Conservation (phyloP, 2,113 vertebrate species). For the Platanista minor region DNA sequence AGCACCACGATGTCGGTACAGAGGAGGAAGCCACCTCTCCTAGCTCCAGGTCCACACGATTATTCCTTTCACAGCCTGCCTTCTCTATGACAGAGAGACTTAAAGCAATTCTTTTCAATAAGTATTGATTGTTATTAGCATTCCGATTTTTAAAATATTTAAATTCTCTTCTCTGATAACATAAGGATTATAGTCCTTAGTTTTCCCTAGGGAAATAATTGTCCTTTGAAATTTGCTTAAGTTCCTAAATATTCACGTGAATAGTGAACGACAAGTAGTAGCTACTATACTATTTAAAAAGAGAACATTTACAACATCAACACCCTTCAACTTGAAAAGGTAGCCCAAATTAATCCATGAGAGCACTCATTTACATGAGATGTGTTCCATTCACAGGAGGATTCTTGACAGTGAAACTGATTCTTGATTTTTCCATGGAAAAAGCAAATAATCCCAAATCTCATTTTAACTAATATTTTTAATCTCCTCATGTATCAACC, state of each 20-base stretch:
- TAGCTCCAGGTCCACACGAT: not conserved
- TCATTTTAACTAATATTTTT: not conserved
- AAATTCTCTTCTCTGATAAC: not conserved
- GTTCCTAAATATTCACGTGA: not conserved
- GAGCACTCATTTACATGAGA: not conserved
- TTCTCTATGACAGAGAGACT: not conserved
- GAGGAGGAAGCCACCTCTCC: not conserved
- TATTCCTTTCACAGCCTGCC: not conserved
- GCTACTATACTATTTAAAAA: not conserved
- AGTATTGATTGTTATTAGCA: not conserved
- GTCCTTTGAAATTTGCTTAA: not conserved
- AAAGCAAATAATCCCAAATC: not conserved
- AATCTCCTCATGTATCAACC: not conserved
- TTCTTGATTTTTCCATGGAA: not conserved
- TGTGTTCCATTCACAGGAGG: not conserved
- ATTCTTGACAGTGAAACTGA: not conserved
- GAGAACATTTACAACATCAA: not conserved
- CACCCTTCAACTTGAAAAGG: not conserved
- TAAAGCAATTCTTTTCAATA: not conserved
- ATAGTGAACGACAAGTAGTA: not conserved
- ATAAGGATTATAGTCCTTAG: not conserved
- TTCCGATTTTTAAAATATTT: not conserved
- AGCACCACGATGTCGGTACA: fast-evolving
- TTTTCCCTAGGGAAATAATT: not conserved
- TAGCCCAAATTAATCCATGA: not conserved